Evolutionary conservation across 2,888 invertebrate genomes (phyloP).

Genomic region (Emesis russula): DNA sequence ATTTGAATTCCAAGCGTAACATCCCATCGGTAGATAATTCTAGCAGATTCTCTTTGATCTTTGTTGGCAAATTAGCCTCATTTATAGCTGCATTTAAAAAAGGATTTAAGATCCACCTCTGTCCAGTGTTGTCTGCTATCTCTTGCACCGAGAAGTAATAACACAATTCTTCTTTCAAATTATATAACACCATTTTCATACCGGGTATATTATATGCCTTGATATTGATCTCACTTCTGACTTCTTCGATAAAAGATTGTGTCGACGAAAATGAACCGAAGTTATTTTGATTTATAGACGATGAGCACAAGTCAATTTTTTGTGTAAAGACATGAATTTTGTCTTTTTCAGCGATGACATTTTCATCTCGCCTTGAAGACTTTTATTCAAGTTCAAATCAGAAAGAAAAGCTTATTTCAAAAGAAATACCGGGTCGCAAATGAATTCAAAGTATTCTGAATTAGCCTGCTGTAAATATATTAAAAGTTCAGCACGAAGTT

Average conservation of each 20-base stretch:
- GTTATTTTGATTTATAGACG: conserved; percentile 23
- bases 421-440: conserved; percentile 22
- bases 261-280: background rate
- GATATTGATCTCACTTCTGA: background rate
- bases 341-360: conserved; percentile 28
- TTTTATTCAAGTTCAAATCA: conserved; percentile 40
- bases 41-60: conserved; percentile 31
- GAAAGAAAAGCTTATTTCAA: conserved; percentile 18
- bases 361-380: conserved; percentile 27
- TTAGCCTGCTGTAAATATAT: background rate
- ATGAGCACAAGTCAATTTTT: conserved; percentile 21
- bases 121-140: too few relatives aligned
- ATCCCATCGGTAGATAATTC: conserved; percentile 33
- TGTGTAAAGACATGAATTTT: conserved; percentile 26
- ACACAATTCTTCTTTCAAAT: too few relatives aligned
- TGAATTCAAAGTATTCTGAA: background rate
- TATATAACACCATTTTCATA: too few relatives aligned
- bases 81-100: conserved; percentile 35
- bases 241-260: background rate
- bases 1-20: conserved; percentile 21
- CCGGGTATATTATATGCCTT: too few relatives aligned
- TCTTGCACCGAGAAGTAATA: too few relatives aligned
- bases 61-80: conserved; percentile 19
- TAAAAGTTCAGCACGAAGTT: conserved; percentile 65
- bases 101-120: too few relatives aligned